These are phyloP conservation scores for Argentina silus DNA, from an alignment of 2,797 vertebrate species.

Conservation along the genomic window DNA sequence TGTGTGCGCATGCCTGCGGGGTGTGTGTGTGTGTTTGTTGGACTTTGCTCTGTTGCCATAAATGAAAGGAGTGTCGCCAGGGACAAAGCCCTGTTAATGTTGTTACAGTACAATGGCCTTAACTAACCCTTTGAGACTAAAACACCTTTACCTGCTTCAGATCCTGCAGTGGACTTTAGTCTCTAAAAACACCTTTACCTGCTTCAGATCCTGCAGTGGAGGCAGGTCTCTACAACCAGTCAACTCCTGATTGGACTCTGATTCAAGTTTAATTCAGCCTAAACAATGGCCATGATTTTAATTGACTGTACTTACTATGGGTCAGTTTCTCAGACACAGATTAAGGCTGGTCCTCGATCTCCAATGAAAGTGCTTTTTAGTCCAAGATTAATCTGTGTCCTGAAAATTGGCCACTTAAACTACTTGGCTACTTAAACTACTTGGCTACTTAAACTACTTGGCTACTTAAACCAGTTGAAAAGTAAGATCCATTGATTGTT, in stretches of 20 bases:
- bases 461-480: too few species aligned
- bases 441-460: too few species aligned
- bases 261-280: too few species aligned
- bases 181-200: background rate
- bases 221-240: background rate
- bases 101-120: constrained; percentile 73
- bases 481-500: too few species aligned
- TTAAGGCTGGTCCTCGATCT: too few species aligned
- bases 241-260: too few species aligned
- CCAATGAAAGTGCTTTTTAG: too few species aligned
- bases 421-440: too few species aligned
- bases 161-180: background rate
- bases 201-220: background rate
- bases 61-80: constrained; percentile 83
- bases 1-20: background rate
- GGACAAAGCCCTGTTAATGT: constrained; percentile 78
- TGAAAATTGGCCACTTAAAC: too few species aligned
- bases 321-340: too few species aligned
- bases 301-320: background rate
- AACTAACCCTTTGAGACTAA: constrained; percentile 49
- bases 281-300: too few species aligned
- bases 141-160: background rate
- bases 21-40: constrained; percentile 35
- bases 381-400: too few species aligned
- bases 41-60: constrained; percentile 84